Base-by-base conservation (phyloP, 1,140 invertebrate species). In the Zaprionus davidi region DNA sequence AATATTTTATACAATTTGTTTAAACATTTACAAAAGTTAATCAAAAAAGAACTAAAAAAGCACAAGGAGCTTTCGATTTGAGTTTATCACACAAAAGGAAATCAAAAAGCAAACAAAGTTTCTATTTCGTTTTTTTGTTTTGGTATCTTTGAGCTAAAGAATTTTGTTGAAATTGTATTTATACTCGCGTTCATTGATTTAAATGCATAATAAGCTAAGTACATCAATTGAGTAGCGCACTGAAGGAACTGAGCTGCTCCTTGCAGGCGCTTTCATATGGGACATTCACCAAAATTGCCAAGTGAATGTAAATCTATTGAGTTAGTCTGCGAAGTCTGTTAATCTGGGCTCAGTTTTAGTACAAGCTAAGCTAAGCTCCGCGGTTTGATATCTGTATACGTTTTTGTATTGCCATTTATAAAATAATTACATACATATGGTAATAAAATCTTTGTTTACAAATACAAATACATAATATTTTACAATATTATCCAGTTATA, bases 371-470 rank as follows among this genome's bases (percentile, higher is more conserved):
- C 63, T 67, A 34, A 34, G 31, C 9, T 34, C 20, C 31, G 17
- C 46, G 62, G 7, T 46, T 46, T 24, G 9, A 62, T 67, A 62
- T 67, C 15, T 58, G 46, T 24, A 58, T 58, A 53, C 26, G 66
- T 36, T 49, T 59, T 62, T 72, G 69, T 76, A 73, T 73, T 73
- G 63, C 63, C 57, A 36, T 73, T 77, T 73, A 63, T 72, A 77
- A 77, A 63, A 73, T 72, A 73, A 60, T 62, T 71, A 78, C 64
- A 80, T 57, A 65, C 34, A 67, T 75, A 67, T 67, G 83, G 71
- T 79, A 74, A 88, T 88, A 88, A 88, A 88, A 88, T 88, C 84
- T 81, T 84, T 81, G 81, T 84, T 80, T 81, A 84, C 70, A 88
- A 67, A 76, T 88, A 83, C 71, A 77, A 67, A 73, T 88, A 83